These are phyloP conservation scores for Poecilia gillii DNA, from an alignment of 2,797 vertebrate species.

Conservation along the genomic window DNA sequence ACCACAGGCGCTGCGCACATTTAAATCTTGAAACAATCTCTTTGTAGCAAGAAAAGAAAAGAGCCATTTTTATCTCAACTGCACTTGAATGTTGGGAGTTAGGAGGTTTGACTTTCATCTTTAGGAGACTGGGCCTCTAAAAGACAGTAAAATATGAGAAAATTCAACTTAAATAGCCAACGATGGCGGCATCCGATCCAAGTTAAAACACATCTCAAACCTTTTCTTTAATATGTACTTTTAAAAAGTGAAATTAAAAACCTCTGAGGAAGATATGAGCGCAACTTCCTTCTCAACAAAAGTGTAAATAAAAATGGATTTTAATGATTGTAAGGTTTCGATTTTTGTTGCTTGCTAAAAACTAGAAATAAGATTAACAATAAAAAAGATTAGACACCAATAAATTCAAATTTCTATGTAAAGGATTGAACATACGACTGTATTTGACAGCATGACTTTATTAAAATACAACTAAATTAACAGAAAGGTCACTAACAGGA, in stretches of 20 bases:
- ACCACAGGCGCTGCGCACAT: constrained; percentile 10
- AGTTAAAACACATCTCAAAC: background rate
- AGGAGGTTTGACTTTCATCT: background rate
- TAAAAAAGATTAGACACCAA: background rate
- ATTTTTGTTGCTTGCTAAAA: too few species aligned
- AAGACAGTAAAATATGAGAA: background rate
- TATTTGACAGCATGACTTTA: background rate
- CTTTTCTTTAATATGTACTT: background rate
- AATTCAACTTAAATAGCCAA: background rate
- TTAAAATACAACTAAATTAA: background rate
- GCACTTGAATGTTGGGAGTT: background rate
- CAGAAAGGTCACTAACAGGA: background rate
- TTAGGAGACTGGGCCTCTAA: background rate
- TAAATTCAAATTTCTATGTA: background rate
- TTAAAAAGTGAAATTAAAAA: background rate
- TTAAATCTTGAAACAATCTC: constrained; percentile 19
- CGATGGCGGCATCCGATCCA: background rate
- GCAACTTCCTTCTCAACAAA: too few species aligned
- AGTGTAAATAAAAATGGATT: too few species aligned
- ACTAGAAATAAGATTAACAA: too few species aligned
- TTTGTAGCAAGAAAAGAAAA: constrained; percentile 10
- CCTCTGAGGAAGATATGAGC: too few species aligned
- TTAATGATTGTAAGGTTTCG: too few species aligned
- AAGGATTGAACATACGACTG: background rate
- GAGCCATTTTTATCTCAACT: background rate